phyloP scores from a whole-genome alignment of 2,113 vertebrate species.

The Dasyornis broadbenti region DNA sequence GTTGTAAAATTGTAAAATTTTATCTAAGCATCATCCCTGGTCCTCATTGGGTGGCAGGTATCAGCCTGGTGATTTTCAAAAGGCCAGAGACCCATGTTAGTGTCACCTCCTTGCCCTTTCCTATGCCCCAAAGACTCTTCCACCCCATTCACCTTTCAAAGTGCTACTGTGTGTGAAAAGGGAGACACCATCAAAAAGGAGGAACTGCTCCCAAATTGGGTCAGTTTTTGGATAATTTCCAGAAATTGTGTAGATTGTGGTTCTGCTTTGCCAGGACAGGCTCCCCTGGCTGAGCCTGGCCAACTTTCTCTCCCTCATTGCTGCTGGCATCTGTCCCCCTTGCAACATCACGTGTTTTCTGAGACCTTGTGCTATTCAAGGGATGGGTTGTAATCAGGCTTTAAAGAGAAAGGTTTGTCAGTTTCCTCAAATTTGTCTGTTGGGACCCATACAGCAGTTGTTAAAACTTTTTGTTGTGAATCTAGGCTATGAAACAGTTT shows the following conservation, averaged over 20 bases:
- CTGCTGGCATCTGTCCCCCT: background rate
- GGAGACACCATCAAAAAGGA: background rate
- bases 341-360: background rate
- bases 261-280: background rate
- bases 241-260: background rate
- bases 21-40: background rate
- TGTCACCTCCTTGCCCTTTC: background rate
- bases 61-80: background rate
- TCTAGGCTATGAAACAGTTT: background rate
- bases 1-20: background rate
- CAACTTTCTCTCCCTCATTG: background rate
- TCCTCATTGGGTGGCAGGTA: background rate
- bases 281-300: background rate
- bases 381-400: background rate
- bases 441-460: rapidly evolving
- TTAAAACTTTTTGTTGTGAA: background rate
- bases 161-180: background rate
- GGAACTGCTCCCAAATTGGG: rapidly evolving
- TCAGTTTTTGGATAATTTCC: background rate
- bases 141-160: background rate
- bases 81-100: rapidly evolving
- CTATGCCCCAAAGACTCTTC: background rate
- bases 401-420: background rate
- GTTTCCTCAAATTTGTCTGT: background rate
- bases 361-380: background rate